Evolutionary conservation across 2,888 invertebrate species (phyloP).

Genomic region (Thera britannica): DNA sequence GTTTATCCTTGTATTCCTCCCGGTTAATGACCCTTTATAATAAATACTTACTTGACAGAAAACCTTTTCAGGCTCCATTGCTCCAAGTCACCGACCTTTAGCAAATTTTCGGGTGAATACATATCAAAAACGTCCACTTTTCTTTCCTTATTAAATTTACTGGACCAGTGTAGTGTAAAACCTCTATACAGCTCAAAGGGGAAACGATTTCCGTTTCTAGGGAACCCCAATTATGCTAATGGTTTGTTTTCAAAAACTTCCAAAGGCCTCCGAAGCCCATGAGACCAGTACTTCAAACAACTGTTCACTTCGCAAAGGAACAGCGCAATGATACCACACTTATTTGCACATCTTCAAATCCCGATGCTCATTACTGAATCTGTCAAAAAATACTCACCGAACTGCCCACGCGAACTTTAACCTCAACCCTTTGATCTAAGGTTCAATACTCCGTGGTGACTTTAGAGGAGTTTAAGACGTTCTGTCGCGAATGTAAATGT

Average conservation of each 20-base stretch:
- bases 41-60: neutral
- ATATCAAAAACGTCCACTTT: conserved; percentile 17
- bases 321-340: conserved; percentile 51
- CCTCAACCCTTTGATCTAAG: neutral
- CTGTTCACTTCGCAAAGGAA: conserved; percentile 39
- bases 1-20: neutral
- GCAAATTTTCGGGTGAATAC: neutral
- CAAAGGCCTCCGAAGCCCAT: conserved; percentile 30
- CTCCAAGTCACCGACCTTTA: conserved; percentile 5
- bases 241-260: conserved; percentile 31
- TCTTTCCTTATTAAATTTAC: conserved; percentile 21
- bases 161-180: conserved; percentile 24
- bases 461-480: conserved; percentile 16
- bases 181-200: conserved; percentile 26
- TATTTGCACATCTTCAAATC: conserved; percentile 58
- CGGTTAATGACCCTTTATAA: neutral
- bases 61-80: neutral
- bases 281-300: conserved; percentile 46
- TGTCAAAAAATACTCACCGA: conserved; percentile 48
- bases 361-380: conserved; percentile 64
- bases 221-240: conserved; percentile 35
- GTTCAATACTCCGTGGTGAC: neutral
- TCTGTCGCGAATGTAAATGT: conserved; percentile 28
- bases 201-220: conserved; percentile 24
- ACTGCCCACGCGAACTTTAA: conserved; percentile 17